Base-by-base conservation (phyloP, 2,113 vertebrate species). In the Datnioides undecimradiatus region DNA sequence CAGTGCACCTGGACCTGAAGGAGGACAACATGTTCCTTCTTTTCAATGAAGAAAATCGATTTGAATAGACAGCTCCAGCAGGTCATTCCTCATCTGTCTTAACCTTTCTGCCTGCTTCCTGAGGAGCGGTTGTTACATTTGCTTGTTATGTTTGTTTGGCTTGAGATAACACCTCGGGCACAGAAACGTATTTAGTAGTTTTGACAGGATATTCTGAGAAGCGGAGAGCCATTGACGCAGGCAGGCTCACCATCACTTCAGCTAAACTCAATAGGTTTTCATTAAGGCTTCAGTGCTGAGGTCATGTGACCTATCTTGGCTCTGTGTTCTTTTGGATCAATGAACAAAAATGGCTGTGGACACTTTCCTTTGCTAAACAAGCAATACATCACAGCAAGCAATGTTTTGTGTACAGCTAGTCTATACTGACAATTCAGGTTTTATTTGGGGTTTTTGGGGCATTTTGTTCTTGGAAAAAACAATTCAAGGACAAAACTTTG, bases 161-260 rank as follows among this genome's bases (percentile, higher is more conserved):
- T 72, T 40, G 0, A 1, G 27, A 34, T 17, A 74, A 34, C 41
- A 43, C 74, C 27, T n/a, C 66, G 27, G 65, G 60, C 72, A 36
- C 45, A 79, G 45, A 34, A 36, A 41, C 36, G 23, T 9, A 40
- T 73, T 78, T 13, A 41, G 29, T 23, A 8, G 43, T 79, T 86
- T 80, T 59, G 29, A 65, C 38, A 73, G 65, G 77, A 68, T 84
- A 57, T 80, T 91, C 80, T 31, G 33, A 73, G 82, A 88, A 88
- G 74, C 19, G 0, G 58, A 46, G 13, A 45, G 29, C 38, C 45
- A 73, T 12, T 77, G 75, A 77, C 25, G 52, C 58, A 64, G 41
- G 11, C 73, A 34, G 57, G 48, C 41, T 65, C 46, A 45, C 59
- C 55, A 46, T 67, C 80, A 70, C 41, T 79, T 67, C 45, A 63